Evolutionary conservation across 1,140 invertebrate genomes (phyloP), one percentile per base, ranked within the genome.

Genomic region (Tyrophagus putrescentiae): DNA sequence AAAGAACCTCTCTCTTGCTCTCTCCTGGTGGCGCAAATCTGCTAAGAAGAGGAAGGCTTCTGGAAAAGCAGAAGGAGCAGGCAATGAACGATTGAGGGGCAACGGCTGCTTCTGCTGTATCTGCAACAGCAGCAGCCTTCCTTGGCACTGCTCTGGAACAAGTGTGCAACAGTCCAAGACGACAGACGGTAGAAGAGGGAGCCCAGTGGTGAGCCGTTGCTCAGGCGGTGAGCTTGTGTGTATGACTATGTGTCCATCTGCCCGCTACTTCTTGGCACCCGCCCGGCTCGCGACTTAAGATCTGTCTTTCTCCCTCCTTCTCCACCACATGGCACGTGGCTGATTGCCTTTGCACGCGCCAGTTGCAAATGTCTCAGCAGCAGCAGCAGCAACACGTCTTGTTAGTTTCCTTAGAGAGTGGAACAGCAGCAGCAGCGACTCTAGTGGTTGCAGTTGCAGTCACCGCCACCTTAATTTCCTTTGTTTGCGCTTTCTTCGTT

Each of bases 401-500:
- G 36, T 39, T 39, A 39, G 36, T 39, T 39, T 21, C 36, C 21
- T 39, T 39, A 39, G 21, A 21, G 36, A 39, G 36, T 13, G 21
- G 36, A 39, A 39, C 13, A 39, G 36, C 13, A 21, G 36, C 13
- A 39, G 21, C 36, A 39, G 21, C 36, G 13, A n/a, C n/a, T n/a
- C n/a, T n/a, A n/a, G n/a, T n/a, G n/a, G n/a, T n/a, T n/a, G n/a
- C n/a, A n/a, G n/a, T n/a, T n/a, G n/a, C n/a, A n/a, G n/a, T 21
- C 36, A 39, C 36, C 36, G 18, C 45, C 45, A 48, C 45, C 45
- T 48, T 48, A 48, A 48, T 48, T 25, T 48, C 18, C 31, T 6
- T 48, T 48, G 45, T 48, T 48, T 48, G 45, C 45, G 18, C 45
- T 48, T 48, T 48, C 45, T 48, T 48, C 45, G 45, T 48, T 7